Conservation (phyloP, 2,888 invertebrate species). For the Nephrocerus scutellatus region DNA sequence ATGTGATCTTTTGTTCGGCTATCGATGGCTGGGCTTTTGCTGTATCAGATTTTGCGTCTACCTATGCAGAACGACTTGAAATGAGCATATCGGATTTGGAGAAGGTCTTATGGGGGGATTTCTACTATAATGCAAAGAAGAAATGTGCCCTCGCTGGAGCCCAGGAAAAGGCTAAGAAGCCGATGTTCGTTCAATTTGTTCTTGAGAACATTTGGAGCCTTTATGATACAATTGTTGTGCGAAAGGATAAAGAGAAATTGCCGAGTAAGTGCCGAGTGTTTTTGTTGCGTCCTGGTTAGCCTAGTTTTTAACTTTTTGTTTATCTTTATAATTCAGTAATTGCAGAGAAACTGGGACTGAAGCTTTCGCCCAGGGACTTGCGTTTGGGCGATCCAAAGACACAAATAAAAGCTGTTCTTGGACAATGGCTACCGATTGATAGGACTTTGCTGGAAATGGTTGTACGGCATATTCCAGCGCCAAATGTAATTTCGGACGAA, state of each 20-base stretch:
- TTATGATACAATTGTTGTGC: constrained; percentile 72
- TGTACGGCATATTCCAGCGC: constrained; percentile 73
- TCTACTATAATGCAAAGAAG: constrained; percentile 75
- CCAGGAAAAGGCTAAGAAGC: constrained; percentile 84
- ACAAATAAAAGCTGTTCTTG: constrained; percentile 73
- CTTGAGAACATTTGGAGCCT: constrained; percentile 86
- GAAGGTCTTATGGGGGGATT: constrained; percentile 91
- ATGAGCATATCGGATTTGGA: constrained; percentile 65
- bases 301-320: constrained; percentile 1
- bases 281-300: background rate
- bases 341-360: constrained; percentile 69
- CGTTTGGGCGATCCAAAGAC: constrained; percentile 69
- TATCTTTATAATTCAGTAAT: constrained; percentile 46
- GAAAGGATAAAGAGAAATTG: constrained; percentile 69
- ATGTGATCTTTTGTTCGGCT: constrained; percentile 95
- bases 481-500: constrained; percentile 64
- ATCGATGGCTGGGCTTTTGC: constrained; percentile 87
- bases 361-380: constrained; percentile 67
- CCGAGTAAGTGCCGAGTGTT: constrained; percentile 31
- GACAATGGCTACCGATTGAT: constrained; percentile 86
- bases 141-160: constrained; percentile 82
- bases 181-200: constrained; percentile 85
- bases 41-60: constrained; percentile 70
- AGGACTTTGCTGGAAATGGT: constrained; percentile 75
- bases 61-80: constrained; percentile 56